Base-by-base conservation (phyloP, 2,888 invertebrate genomes). In the Tridacna crocea region DNA sequence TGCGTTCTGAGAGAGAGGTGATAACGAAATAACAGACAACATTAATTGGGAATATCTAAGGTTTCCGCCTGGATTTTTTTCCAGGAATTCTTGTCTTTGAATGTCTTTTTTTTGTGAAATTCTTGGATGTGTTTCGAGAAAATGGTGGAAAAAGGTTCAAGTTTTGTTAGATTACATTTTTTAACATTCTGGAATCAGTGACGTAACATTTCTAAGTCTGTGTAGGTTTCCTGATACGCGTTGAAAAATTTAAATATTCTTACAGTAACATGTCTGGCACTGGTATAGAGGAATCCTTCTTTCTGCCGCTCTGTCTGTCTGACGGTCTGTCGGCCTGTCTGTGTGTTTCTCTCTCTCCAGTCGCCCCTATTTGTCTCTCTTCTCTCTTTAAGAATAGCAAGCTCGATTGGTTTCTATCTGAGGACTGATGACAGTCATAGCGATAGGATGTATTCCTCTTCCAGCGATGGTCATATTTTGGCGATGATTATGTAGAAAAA, bases 1-100 rank as follows among this genome's bases (percentile, higher is more conserved):
- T 68, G 68, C 46, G 68, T 68, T 68, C 68, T 24, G n/a, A n/a
- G n/a, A 15, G 17, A 46, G 36, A 19, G 68, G 19, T 6, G 24
- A 63, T 63, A 26, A 63, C 63, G 63, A 63, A 27, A 36, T 27
- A 66, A 66, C 66, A 22, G 46, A 17, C n/a, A 68, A 46, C 47
- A 68, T 68, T 68, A 68, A 68, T 68, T 47, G 46, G n/a, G 68
- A n/a, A 68, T 68, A 68, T 68, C 68, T 36, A 19, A 22, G 12
- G 68, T 27, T 68, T 68, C 24, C 22, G 22, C 3, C n/a, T 68
- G 19, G 68, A 12, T 36, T 36, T 36, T n/a, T 36, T 36, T 36
- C 36, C 36, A 36, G 36, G 36, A 12, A 47, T 68, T 68, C 17
- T 68, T 68, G n/a, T 8, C 46, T 68, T 6, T 46, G 47, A n/a